These are phyloP conservation scores for Ctenopoma kingsleyae DNA, from an alignment of 2,797 vertebrate genomes.

Conservation along the genomic window DNA sequence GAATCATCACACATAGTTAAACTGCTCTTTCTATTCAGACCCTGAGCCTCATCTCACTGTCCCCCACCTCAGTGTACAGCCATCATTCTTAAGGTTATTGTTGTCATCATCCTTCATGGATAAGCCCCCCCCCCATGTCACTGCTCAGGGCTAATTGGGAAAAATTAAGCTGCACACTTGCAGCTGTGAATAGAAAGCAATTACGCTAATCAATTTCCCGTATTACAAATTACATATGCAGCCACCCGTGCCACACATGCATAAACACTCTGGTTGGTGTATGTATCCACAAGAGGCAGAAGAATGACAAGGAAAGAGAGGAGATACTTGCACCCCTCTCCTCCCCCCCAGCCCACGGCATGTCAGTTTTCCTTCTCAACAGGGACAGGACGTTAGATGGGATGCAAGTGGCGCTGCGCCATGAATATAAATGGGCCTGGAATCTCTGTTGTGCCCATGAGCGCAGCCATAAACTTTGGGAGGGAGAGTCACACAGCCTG, in stretches of 20 bases:
- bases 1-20: conserved; percentile 32
- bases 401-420: conserved; percentile 57
- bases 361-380: conserved; percentile 73
- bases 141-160: conserved; percentile 63
- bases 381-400: conserved; percentile 68
- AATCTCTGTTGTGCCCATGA: conserved; percentile 60
- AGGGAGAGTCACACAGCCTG: conserved; percentile 30
- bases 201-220: conserved; percentile 59
- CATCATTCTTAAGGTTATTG: conserved; percentile 38
- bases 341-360: conserved; percentile 21
- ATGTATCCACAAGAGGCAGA: conserved; percentile 49
- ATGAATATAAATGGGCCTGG: conserved; percentile 73
- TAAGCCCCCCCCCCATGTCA: conserved; percentile 36
- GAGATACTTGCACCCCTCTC: conserved; percentile 7
- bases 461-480: conserved; percentile 62
- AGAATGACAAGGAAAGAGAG: conserved; percentile 48
- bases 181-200: conserved; percentile 48
- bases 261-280: conserved; percentile 38
- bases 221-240: conserved; percentile 41
- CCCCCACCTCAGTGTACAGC: background rate
- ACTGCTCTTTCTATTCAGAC: conserved; percentile 6
- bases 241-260: conserved; percentile 17
- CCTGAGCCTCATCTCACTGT: background rate
- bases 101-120: conserved; percentile 54
- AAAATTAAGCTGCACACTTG: conserved; percentile 54